Percentiles rank a stretch among this genome's conserved stretches.
Evolutionary conservation across 2,113 vertebrate species (phyloP).

Genomic region (Lepisosteus osseus): DNA sequence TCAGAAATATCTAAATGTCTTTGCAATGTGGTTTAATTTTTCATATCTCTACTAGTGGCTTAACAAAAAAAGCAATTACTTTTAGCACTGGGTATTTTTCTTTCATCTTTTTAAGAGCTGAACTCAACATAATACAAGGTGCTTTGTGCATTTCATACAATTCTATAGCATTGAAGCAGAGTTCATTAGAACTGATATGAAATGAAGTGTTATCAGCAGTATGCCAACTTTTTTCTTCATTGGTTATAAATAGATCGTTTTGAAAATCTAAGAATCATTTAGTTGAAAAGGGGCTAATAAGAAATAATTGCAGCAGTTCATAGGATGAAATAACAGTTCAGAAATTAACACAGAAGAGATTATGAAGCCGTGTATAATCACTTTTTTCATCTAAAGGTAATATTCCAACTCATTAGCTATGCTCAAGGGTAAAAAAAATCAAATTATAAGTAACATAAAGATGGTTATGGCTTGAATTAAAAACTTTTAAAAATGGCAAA

Average conservation of each 20-base stretch:
- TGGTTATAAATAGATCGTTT: conserved; percentile 22
- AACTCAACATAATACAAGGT: conserved; percentile 32
- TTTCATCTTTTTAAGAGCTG: conserved; percentile 24
- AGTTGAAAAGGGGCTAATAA: conserved; percentile 4
- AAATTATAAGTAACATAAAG: no score
- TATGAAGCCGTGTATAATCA: no score
- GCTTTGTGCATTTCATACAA: conserved; percentile 21
- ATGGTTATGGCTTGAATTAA: no score
- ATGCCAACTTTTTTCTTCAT: conserved; percentile 15
- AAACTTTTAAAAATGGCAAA: no score
- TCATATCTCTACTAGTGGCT: conserved; percentile 25
- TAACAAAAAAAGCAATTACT: conserved; percentile 37
- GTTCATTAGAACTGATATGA: conserved; percentile 30
- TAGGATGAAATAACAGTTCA: neutral
- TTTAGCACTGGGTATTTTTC: conserved; percentile 25
- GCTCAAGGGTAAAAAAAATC: no score
- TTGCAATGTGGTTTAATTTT: conserved; percentile 7
- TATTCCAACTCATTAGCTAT: no score
- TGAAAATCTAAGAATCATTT: conserved; percentile 18
- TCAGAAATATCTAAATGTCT: conserved; percentile 6
- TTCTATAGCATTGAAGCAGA: conserved; percentile 21
- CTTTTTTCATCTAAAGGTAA: no score
- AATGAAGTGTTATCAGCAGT: conserved; percentile 34
- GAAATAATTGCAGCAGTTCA: conserved; percentile 18
- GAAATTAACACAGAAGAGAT: no score